Percentiles rank a stretch among this genome's conserved stretches.
Evolutionary conservation across 2,113 vertebrate species (phyloP).

Genomic region (Pluvialis apricaria): DNA sequence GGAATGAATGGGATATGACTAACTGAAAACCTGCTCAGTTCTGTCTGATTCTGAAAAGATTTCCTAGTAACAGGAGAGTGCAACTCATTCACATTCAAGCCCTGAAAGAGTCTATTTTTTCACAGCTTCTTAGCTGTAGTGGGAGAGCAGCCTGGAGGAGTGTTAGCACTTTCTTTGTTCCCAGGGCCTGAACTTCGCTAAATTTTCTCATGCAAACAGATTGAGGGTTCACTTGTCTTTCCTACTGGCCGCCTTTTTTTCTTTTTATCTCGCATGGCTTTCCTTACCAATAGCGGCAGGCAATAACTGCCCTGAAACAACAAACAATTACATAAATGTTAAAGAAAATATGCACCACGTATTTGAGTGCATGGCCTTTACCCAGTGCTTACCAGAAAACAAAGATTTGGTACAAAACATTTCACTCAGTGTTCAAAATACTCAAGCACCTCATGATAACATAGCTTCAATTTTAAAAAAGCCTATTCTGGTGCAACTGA

Average conservation of each 20-base stretch:
- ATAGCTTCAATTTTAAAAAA: constrained; percentile 15
- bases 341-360: background rate
- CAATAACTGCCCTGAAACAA: background rate
- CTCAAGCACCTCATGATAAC: background rate
- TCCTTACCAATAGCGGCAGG: background rate
- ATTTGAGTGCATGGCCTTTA: background rate
- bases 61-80: constrained; percentile 9
- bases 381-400: background rate
- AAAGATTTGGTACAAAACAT: background rate
- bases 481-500: background rate
- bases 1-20: background rate
- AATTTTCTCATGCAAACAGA: constrained; percentile 14
- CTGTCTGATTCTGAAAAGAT: constrained; percentile 30
- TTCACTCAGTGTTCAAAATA: background rate
- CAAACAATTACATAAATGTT: background rate
- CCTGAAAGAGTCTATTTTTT: constrained; percentile 41
- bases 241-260: background rate
- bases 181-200: background rate
- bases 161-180: constrained; percentile 31
- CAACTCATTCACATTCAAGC: constrained; percentile 34
- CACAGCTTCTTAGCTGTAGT: constrained; percentile 4
- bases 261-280: background rate
- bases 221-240: background rate
- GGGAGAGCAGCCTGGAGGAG: constrained; percentile 20
- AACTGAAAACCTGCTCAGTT: constrained; percentile 17